phyloP scores from a whole-genome alignment of 2,888 invertebrate species.

The Brenthis ino region DNA sequence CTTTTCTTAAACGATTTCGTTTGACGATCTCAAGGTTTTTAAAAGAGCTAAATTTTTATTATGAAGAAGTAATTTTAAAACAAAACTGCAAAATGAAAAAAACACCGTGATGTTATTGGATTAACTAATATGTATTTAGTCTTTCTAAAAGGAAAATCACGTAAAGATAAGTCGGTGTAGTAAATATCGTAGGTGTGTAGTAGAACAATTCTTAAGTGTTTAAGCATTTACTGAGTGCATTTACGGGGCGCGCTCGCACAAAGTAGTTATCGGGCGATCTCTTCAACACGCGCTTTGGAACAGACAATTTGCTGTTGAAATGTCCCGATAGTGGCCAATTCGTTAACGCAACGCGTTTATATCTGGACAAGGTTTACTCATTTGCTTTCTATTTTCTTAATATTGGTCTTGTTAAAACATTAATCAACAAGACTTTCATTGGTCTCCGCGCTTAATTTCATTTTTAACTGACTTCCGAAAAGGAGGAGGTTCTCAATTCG shows the following conservation, averaged over 20 bases:
- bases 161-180: not conserved
- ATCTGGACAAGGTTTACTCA: constrained; percentile 35
- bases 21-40: too few relatives aligned
- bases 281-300: constrained; percentile 43
- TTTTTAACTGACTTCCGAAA: not conserved
- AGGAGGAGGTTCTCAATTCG: too few relatives aligned
- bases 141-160: too few relatives aligned
- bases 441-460: not conserved
- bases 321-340: constrained; percentile 44
- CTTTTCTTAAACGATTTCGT: too few relatives aligned
- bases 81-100: too few relatives aligned
- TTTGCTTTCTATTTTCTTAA: constrained; percentile 28
- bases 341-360: constrained; percentile 37
- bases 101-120: too few relatives aligned
- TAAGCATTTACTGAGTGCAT: constrained; percentile 45
- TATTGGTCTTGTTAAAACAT: not conserved
- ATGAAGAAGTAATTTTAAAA: too few relatives aligned
- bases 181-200: not conserved
- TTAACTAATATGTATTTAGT: too few relatives aligned
- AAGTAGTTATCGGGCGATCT: constrained; percentile 43
- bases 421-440: constrained; percentile 8
- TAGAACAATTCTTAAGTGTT: constrained; percentile 35
- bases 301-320: constrained; percentile 48
- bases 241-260: constrained; percentile 41
- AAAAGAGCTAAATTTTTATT: too few relatives aligned